phyloP scores from a whole-genome alignment of 2,888 invertebrate genomes.

The Limnephilus marmoratus region DNA sequence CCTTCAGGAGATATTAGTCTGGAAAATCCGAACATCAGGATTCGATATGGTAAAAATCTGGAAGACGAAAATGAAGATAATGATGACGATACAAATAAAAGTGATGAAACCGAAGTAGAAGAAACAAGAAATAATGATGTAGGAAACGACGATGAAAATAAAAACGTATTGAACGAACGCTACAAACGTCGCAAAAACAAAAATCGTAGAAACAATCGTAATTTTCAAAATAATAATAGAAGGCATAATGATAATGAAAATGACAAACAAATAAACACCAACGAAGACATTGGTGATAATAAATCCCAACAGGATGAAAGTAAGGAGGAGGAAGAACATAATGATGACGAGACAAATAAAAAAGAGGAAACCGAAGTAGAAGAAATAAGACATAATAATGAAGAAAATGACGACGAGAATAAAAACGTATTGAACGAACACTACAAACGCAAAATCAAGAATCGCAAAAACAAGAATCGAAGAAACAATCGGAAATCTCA shows the following conservation, averaged over 20 bases:
- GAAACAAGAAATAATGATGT: neutral
- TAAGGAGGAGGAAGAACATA: neutral
- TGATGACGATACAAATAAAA: conserved; percentile 28
- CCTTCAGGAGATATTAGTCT: neutral
- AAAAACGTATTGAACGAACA: too few relatives aligned
- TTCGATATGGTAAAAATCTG: neutral
- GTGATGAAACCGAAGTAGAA: neutral
- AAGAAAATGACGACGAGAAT: too few relatives aligned
- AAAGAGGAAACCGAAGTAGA: neutral
- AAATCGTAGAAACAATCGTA: neutral
- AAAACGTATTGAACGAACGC: neutral
- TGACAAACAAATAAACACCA: neutral
- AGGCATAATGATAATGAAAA: neutral
- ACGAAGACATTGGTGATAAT: neutral
- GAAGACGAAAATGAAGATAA: neutral
- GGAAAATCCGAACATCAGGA: neutral
- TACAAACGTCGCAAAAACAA: neutral
- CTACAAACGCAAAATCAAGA: too few relatives aligned
- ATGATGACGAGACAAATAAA: conserved; percentile 27
- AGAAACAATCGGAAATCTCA: neutral
- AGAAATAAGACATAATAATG: neutral
- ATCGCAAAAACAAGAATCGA: too few relatives aligned
- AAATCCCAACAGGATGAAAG: neutral
- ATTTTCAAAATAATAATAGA: conserved; percentile 24
- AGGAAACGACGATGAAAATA: neutral